These are phyloP conservation scores for Bothrops jararaca DNA, from an alignment of 2,113 vertebrate species.

Conservation along the genomic window DNA sequence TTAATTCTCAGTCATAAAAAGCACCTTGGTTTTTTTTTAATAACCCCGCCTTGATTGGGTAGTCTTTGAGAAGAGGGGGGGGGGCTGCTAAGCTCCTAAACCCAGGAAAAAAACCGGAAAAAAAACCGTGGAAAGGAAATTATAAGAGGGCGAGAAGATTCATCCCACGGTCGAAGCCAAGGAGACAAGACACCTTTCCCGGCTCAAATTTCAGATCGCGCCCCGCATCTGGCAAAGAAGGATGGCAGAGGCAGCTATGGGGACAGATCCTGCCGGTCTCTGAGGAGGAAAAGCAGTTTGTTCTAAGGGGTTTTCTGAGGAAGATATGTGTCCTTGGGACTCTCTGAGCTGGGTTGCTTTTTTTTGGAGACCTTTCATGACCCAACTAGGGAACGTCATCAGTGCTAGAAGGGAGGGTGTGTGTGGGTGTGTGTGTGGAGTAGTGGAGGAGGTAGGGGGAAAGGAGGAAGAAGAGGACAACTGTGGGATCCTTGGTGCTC, in stretches of 20 bases:
- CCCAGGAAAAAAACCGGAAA: slow-evolving; percentile 33
- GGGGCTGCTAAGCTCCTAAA: slow-evolving; percentile 67
- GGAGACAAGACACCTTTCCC: slow-evolving; percentile 22
- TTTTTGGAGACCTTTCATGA: too few relatives aligned
- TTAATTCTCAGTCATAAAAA: slow-evolving; percentile 86
- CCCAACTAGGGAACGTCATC: too few relatives aligned
- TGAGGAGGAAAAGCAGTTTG: neutral
- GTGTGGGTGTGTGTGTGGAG: too few relatives aligned
- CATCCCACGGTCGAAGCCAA: slow-evolving; percentile 49
- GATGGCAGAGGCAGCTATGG: slow-evolving; percentile 31
- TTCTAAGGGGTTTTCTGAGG: neutral
- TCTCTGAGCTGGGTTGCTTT: neutral
- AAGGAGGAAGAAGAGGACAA: too few relatives aligned
- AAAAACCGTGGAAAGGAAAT: slow-evolving; percentile 68
- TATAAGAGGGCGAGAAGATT: slow-evolving; percentile 59
- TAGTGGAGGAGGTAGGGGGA: too few relatives aligned
- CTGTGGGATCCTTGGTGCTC: too few relatives aligned
- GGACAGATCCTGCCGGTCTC: neutral
- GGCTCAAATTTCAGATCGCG: slow-evolving; percentile 25
- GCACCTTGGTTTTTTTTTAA: slow-evolving; percentile 75
- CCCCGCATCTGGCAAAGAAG: neutral
- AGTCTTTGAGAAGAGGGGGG: slow-evolving; percentile 75
- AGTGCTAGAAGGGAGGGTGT: too few relatives aligned
- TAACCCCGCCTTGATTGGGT: slow-evolving; percentile 80
- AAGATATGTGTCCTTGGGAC: neutral